Conservation (phyloP, 2,888 invertebrate species). For the Leptinotarsa haldemani region DNA sequence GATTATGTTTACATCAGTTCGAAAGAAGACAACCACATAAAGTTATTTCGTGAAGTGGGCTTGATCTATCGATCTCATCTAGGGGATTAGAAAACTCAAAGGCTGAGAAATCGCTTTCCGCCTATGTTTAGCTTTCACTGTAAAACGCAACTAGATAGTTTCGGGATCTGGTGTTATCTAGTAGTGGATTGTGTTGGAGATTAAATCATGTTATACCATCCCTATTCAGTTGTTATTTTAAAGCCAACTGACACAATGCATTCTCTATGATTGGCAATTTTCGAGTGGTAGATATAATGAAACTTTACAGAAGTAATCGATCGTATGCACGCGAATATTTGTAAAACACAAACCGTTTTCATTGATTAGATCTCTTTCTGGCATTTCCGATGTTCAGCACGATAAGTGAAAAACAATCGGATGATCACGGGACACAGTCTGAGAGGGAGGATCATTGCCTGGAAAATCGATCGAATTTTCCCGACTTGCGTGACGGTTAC, state of each 20-base stretch:
- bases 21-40: no score
- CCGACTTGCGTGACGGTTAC: constrained; percentile 67
- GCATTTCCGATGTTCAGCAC: constrained; percentile 25
- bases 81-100: no score
- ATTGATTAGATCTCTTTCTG: constrained; percentile 1
- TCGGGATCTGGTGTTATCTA: no score
- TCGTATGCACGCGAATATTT: not conserved
- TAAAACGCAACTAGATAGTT: no score
- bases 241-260: not conserved
- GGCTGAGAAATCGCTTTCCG: no score
- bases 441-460: constrained; percentile 43
- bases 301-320: not conserved
- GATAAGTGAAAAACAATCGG: constrained; percentile 41
- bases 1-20: no score
- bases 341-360: constrained; percentile 5
- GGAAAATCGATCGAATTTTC: constrained; percentile 64
- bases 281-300: not conserved
- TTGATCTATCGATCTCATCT: no score
- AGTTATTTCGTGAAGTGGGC: no score
- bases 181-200: no score
- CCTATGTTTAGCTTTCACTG: no score
- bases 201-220: no score
- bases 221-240: no score
- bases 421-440: constrained; percentile 35
- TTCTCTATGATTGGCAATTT: not conserved